phyloP scores from a whole-genome alignment of 2,113 vertebrate genomes.

The Neotoma lepida region DNA sequence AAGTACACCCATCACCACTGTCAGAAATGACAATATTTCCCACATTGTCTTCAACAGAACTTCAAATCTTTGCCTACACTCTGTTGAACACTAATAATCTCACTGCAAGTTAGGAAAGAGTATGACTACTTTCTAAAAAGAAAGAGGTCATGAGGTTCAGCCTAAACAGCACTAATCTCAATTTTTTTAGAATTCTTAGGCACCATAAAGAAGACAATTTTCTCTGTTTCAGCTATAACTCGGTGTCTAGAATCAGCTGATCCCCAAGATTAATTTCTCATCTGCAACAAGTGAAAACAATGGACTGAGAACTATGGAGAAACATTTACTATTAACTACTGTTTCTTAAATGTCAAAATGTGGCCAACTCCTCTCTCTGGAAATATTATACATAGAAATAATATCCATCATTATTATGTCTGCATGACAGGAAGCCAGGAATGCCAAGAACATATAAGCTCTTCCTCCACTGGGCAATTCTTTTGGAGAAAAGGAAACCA shows the following conservation, averaged over 20 bases:
- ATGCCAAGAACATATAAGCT: not conserved
- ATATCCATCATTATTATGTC: not conserved
- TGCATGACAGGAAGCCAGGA: not conserved
- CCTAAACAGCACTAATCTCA: not conserved
- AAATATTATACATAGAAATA: constrained; percentile 29
- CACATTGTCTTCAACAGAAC: not conserved
- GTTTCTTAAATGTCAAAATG: constrained; percentile 1
- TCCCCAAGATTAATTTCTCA: not conserved
- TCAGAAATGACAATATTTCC: not conserved
- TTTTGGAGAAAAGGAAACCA: constrained; percentile 6
- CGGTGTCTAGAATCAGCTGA: not conserved
- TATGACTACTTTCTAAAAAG: not conserved
- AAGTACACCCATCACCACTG: not conserved
- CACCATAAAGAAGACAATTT: not conserved
- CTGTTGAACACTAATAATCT: not conserved
- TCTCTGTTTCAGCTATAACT: not conserved
- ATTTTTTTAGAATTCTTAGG: not conserved
- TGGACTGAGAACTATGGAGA: not conserved
- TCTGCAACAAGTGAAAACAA: not conserved
- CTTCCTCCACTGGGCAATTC: not conserved
- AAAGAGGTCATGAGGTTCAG: not conserved
- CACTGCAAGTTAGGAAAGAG: not conserved
- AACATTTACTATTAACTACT: not conserved
- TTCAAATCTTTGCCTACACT: not conserved
- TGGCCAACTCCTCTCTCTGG: not conserved